Evolutionary conservation across 2,888 invertebrate species (phyloP).

Genomic region (Eustalomyia histrio): DNA sequence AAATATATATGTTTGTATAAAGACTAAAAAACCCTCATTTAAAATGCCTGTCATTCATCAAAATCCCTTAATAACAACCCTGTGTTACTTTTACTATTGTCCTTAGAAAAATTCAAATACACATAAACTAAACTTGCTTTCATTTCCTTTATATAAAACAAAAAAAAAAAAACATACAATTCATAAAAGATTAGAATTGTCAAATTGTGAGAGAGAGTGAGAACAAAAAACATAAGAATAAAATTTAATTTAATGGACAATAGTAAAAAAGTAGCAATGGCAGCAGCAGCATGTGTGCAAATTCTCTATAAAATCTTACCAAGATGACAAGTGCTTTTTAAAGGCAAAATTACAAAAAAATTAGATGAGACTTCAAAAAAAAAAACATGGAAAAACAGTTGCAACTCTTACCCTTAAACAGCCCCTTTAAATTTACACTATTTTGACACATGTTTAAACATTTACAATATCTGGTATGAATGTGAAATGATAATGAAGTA

Average conservation of each 20-base stretch:
- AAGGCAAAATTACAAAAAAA: not conserved
- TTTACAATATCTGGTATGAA: not conserved
- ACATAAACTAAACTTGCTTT: slow-evolving; percentile 3
- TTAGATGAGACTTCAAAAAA: not conserved
- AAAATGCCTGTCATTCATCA: slow-evolving; percentile 58
- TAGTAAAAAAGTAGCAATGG: slow-evolving; percentile 62
- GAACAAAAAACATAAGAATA: slow-evolving; percentile 44
- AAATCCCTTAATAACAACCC: slow-evolving; percentile 60
- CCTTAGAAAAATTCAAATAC: not conserved
- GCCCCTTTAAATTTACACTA: slow-evolving; percentile 38
- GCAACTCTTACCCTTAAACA: slow-evolving; percentile 27
- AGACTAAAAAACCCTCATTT: slow-evolving; percentile 35
- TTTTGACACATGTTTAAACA: slow-evolving; percentile 49
- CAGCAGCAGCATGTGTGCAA: slow-evolving; percentile 61
- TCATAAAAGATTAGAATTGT: slow-evolving; percentile 52
- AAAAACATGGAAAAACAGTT: not conserved
- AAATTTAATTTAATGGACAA: slow-evolving; percentile 52
- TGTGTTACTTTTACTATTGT: slow-evolving; percentile 21
- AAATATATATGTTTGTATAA: not conserved
- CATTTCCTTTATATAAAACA: not conserved
- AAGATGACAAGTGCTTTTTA: slow-evolving; percentile 57
- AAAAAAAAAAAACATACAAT: slow-evolving; percentile 11
- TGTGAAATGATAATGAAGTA: slow-evolving; percentile 16
- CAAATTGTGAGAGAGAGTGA: slow-evolving; percentile 39
- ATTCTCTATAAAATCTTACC: slow-evolving; percentile 28